Evolutionary conservation across 2,113 vertebrate species (phyloP), one percentile per base, ranked within the genome.

Genomic region (Sclerurus mexicanus): DNA sequence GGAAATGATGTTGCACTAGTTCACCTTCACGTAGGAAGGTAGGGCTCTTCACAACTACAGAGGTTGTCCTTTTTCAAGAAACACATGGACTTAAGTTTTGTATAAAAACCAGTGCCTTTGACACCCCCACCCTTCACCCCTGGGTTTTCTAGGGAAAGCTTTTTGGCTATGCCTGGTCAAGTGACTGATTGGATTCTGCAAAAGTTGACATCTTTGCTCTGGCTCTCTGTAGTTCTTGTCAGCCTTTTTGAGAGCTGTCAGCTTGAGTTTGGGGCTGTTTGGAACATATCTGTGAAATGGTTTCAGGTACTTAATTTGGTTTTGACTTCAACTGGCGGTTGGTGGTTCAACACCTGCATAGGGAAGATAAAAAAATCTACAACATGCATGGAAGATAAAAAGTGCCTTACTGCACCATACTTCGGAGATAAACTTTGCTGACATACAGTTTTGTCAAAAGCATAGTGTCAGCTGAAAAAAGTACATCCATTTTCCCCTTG

Each of bases 331-430:
- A 9, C 46, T 83, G 50, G 49, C 13, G 7, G 35, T 37, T 90
- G 63, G 62, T 85, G 37, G 37, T 37, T 94, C 69, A 73, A 27
- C 12, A 47, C 7, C 50, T 92, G 72, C 27, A 4, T 31, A 18
- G 30, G n/a, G 47, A 84, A 91, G 77, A 55, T 63, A 30, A 2
- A 60, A 35, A 76, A 74, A 76, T 68, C 19, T 80, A 4, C 37
- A 37, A 17, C 0, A 0, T 37, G 22, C 3, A 1, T 7, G 6
- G n/a, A 25, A 66, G 62, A 59, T 52, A 52, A 60, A 50, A 47
- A 66, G n/a, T 3, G 2, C 63, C 10, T 79, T 56, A 74, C 31
- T 91, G 82, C 19, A 22, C 46, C 13, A 3, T 44, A 6, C 23
- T 49, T 62, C 3, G 63, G 16, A 47, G 66, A 88, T 67, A 47